Base-by-base conservation (phyloP, 1,140 invertebrate genomes). In the Apis laboriosa region DNA sequence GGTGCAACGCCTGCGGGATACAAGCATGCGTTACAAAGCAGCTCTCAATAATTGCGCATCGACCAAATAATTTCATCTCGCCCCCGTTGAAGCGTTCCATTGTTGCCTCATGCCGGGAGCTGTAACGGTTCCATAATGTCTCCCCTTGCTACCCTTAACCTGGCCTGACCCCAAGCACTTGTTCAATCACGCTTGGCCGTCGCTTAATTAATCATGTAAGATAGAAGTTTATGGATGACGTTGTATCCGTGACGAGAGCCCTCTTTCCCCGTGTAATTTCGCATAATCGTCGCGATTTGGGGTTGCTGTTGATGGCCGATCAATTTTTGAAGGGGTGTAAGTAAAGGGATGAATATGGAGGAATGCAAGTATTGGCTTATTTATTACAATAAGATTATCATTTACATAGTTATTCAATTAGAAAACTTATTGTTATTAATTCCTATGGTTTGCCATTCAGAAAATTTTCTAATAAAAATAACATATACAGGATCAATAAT, bases 61-160 rank as follows among this genome's bases (percentile, higher is more conserved):
- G 86, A 88, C 86, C 86, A 88, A 88, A 88, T 87, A 87, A 88
- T 87, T 88, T 85, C 83, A 88, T 88, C 78, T 77, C 81, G 76
- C 51, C 60, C 76, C 56, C 34, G 68, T 67, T 66, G 55, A 68
- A 64, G 67, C 67, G 58, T 53, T 55, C 82, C 70, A 80, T 84
- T 80, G 82, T 84, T 80, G 53, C 55, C 70, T 55, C 70, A 28
- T 60, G 64, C 58, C 51, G 21, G 64, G 12, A 74, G 58, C 83
- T n/a, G 71, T 63, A 70, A 78, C 81, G 58, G 58, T 76, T 43
- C 51, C 67, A 58, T 84, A 75, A 75, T 84, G 73, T 63, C 61
- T 67, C 34, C n/a, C 66, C 34, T 63, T 51, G 43, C 76, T 75
- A 24, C 71, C 64, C 58, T 61, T 24, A 72, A 55, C 72, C 58